These are phyloP conservation scores for Tachuris rubrigastra DNA, from an alignment of 2,113 vertebrate genomes.

Conservation along the genomic window DNA sequence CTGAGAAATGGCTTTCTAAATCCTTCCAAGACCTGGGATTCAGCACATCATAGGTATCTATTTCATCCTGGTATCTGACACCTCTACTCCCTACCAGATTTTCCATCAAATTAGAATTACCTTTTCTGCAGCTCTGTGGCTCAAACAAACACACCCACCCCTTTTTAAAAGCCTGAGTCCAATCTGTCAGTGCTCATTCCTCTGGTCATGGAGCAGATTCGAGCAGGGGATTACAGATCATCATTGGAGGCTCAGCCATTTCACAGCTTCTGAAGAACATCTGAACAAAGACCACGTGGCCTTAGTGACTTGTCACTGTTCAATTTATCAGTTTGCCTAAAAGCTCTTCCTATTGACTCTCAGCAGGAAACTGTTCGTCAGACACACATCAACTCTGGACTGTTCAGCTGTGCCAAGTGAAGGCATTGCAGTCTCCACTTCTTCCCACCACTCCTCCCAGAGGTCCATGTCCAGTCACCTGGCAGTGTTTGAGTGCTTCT, in stretches of 20 bases:
- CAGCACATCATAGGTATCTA: background rate
- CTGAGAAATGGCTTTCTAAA: slow-evolving; percentile 33
- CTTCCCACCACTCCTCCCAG: slow-evolving; percentile 28
- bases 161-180: background rate
- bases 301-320: slow-evolving; percentile 4
- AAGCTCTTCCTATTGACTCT: slow-evolving; percentile 32
- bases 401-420: background rate
- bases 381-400: background rate
- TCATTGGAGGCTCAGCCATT: background rate
- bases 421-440: background rate
- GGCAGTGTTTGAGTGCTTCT: slow-evolving; percentile 8
- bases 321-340: slow-evolving; percentile 19
- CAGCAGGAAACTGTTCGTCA: slow-evolving; percentile 9
- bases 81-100: background rate
- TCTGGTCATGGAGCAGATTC: background rate
- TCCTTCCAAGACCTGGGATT: background rate
- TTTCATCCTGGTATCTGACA: background rate
- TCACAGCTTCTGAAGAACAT: slow-evolving; percentile 2
- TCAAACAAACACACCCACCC: background rate
- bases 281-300: background rate
- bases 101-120: background rate
- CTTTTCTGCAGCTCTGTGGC: background rate
- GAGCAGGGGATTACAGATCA: background rate
- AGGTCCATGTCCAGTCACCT: slow-evolving; percentile 25
- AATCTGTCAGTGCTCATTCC: background rate